Evolutionary conservation across 2,113 vertebrate genomes (phyloP).

Genomic region (Gorsachius goisagi): DNA sequence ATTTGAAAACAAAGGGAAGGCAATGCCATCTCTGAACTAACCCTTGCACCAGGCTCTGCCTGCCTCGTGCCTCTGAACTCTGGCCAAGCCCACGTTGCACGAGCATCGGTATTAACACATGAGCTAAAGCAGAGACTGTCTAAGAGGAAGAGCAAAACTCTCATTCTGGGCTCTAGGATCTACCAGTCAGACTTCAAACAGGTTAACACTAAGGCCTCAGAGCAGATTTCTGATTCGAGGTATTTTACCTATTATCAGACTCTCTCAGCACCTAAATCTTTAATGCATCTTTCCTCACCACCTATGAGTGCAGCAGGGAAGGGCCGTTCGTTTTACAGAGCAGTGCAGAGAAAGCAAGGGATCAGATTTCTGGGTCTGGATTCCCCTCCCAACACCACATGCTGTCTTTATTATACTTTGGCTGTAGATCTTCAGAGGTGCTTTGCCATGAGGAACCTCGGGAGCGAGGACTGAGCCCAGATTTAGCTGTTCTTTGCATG

Average conservation of each 20-base stretch:
- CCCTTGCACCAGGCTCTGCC: neutral
- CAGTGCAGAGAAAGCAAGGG: neutral
- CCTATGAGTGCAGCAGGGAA: neutral
- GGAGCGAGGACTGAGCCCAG: neutral
- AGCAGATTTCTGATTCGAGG: neutral
- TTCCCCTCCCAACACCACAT: neutral
- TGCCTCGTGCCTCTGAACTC: neutral
- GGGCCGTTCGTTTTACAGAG: neutral
- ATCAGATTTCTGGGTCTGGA: neutral
- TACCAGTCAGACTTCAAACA: neutral
- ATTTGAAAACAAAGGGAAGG: neutral
- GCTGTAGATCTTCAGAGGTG: neutral
- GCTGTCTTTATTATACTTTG: neutral
- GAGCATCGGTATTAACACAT: neutral
- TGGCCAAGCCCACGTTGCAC: neutral
- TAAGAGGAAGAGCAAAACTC: neutral
- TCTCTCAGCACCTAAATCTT: neutral
- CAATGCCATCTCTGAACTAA: neutral
- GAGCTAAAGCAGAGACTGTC: neutral
- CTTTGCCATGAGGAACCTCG: neutral
- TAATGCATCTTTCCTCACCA: neutral
- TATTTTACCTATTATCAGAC: neutral
- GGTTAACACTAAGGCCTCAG: neutral
- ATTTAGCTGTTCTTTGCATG: neutral
- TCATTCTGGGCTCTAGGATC: neutral